Conservation (phyloP, 1,140 invertebrate species). For the Stegodyphus mimosarum region DNA sequence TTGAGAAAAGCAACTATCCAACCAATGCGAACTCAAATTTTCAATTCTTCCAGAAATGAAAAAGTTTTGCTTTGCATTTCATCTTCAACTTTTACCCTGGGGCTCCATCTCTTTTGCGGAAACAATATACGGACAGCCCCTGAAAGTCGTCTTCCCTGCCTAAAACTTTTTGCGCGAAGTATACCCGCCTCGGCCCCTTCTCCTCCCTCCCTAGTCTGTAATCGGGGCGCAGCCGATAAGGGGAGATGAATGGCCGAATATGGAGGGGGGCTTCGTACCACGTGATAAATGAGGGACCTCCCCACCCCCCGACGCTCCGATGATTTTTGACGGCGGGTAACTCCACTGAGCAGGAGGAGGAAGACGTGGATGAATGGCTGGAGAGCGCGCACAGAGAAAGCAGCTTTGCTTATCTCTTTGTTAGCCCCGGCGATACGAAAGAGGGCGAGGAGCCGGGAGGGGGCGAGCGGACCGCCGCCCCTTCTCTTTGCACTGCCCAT, state of each 20-base stretch:
- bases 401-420: slow-evolving; percentile 51
- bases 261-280: slow-evolving; percentile 16
- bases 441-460: not conserved
- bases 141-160: slow-evolving; percentile 1
- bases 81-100: too few species aligned
- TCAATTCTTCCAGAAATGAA: too few species aligned
- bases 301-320: not conserved
- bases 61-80: too few species aligned
- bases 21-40: too few species aligned
- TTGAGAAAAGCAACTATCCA: too few species aligned
- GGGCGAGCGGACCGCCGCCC: not conserved
- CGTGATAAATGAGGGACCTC: slow-evolving; percentile 50
- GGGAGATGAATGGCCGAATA: slow-evolving; percentile 54
- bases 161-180: slow-evolving; percentile 17
- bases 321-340: slow-evolving; percentile 43
- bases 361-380: slow-evolving; percentile 41
- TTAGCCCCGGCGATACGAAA: slow-evolving; percentile 36
- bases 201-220: slow-evolving; percentile 16
- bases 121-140: slow-evolving; percentile 49
- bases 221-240: slow-evolving; percentile 52
- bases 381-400: slow-evolving; percentile 15
- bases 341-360: not conserved
- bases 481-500: not conserved
- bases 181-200: slow-evolving; percentile 1
- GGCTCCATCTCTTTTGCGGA: not conserved